phyloP scores from a whole-genome alignment of 2,797 vertebrate species.

The Argentina silus region DNA sequence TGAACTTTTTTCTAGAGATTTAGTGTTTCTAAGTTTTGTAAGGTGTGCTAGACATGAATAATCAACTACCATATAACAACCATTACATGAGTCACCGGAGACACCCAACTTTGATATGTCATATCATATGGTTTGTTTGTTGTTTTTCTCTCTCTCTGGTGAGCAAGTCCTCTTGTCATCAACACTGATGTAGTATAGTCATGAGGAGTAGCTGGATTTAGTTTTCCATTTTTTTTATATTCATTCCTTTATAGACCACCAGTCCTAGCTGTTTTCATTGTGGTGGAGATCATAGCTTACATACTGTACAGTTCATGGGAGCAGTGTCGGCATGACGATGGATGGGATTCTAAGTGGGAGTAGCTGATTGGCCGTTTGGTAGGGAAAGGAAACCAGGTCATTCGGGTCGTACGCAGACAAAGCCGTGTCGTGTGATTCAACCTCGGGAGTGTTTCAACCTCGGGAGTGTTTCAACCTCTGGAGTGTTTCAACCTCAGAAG shows the following conservation, averaged over 20 bases:
- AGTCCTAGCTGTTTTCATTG: constrained; percentile 63
- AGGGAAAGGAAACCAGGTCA: background rate
- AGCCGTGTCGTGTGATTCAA: constrained; percentile 29
- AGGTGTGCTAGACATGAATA: constrained; percentile 69
- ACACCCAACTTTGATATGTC: constrained; percentile 65
- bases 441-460: constrained; percentile 18
- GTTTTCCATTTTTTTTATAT: constrained; percentile 68
- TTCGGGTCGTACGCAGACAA: constrained; percentile 42
- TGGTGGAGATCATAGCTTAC: constrained; percentile 58
- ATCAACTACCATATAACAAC: constrained; percentile 58
- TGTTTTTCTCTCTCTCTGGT: constrained; percentile 68
- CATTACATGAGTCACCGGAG: constrained; percentile 65
- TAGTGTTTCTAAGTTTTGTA: constrained; percentile 74
- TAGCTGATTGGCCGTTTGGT: constrained; percentile 1
- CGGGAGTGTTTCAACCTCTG: background rate
- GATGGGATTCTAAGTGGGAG: constrained; percentile 39
- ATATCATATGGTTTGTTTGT: constrained; percentile 63
- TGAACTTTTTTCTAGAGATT: constrained; percentile 60
- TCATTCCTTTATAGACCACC: constrained; percentile 74
- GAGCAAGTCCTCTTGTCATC: constrained; percentile 73
- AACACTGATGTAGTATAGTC: constrained; percentile 74
- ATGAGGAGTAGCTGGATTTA: constrained; percentile 59
- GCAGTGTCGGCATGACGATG: constrained; percentile 30
- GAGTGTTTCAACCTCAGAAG: background rate
- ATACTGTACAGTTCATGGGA: constrained; percentile 53